A percentile compares a stretch with the other conserved stretches of the same genome.
Conservation (phyloP, 2,797 vertebrate genomes). For the Onychomys arenicola region DNA sequence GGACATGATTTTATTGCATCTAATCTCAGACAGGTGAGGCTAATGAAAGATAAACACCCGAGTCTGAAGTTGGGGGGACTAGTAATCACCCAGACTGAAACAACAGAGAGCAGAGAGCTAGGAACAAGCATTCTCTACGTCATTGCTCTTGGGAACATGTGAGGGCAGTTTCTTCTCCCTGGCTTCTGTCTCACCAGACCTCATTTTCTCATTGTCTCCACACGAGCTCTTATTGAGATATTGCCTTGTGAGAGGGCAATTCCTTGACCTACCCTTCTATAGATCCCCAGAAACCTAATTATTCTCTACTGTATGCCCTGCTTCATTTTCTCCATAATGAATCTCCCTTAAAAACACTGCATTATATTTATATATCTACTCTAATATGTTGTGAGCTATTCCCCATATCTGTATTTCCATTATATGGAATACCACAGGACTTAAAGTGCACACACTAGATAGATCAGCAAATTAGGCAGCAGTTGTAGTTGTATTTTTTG, state of each 20-base stretch:
- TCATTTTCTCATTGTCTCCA: not conserved
- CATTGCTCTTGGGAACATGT: not conserved
- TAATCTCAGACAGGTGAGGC: not conserved
- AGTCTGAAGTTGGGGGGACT: not conserved
- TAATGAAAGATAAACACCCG: not conserved
- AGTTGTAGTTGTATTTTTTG: not conserved
- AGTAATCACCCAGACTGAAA: not conserved
- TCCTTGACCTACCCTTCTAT: not conserved
- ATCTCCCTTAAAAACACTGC: not conserved
- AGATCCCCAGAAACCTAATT: not conserved
- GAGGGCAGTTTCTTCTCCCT: not conserved
- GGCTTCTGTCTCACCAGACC: not conserved
- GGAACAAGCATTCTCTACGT: accelerated
- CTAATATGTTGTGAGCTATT: not conserved
- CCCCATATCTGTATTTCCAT: not conserved
- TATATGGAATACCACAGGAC: too few species aligned
- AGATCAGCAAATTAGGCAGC: not conserved
- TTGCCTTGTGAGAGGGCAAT: not conserved
- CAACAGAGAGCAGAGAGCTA: not conserved
- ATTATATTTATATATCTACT: not conserved
- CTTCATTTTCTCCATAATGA: not conserved
- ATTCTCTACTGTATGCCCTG: not conserved
- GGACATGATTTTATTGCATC: not conserved
- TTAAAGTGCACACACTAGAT: not conserved
- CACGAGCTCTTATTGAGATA: not conserved